These are phyloP conservation scores for Mustelus asterias DNA, from an alignment of 2,113 vertebrate species.

Conservation along the genomic window DNA sequence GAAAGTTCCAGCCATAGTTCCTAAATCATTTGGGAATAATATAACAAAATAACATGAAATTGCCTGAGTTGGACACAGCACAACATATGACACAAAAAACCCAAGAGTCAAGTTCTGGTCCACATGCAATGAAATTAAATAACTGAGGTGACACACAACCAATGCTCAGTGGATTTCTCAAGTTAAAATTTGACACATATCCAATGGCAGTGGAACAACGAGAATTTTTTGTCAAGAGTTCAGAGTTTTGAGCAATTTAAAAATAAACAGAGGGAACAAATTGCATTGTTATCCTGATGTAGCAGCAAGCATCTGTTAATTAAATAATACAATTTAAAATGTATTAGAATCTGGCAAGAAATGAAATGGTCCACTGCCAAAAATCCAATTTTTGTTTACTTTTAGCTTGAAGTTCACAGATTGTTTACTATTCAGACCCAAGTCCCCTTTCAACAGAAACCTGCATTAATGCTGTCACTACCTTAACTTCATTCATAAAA, in stretches of 20 bases:
- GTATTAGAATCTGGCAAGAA: background rate
- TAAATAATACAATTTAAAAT: slow-evolving; percentile 17
- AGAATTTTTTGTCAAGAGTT: background rate
- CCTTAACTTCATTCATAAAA: background rate
- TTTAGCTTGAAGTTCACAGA: background rate
- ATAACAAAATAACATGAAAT: background rate
- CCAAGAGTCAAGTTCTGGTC: background rate
- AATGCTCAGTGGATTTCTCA: background rate
- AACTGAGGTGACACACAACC: background rate
- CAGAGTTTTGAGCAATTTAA: background rate
- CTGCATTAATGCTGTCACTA: background rate
- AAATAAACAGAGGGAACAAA: background rate
- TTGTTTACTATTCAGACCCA: background rate
- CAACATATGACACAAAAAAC: background rate
- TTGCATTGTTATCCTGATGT: background rate
- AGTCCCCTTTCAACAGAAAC: background rate
- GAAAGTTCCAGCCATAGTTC: no score
- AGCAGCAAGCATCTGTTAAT: background rate
- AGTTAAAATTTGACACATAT: background rate
- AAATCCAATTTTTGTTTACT: background rate
- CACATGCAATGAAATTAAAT: background rate
- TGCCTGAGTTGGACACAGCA: background rate
- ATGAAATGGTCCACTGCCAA: background rate
- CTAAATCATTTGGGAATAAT: no score
- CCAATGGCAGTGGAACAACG: background rate